Base-by-base conservation (phyloP, 2,113 vertebrate genomes). In the Crotalus helleri region DNA sequence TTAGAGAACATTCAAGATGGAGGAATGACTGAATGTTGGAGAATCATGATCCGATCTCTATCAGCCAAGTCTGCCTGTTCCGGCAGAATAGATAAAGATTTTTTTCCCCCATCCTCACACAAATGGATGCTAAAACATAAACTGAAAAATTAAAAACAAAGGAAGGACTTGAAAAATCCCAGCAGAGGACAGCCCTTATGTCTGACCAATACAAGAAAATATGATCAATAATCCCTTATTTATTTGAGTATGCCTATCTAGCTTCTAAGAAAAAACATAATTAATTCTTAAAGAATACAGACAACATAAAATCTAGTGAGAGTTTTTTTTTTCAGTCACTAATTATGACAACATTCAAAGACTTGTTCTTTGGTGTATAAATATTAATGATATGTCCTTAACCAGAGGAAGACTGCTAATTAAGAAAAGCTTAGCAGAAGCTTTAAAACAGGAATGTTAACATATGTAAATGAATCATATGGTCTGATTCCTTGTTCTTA, bases 371-470 rank as follows among this genome's bases (percentile, higher is more conserved):
- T 94, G 57, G 55, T 55, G 91, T 95, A 96, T 97, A 95, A 96
- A 97, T 96, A 97, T 97, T 97, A 97, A 97, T 97, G 94, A 93
- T 95, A 92, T 91, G 21, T 95, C 96, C 96, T 97, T 94, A 97
- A 96, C 91, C 93, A 97, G 94, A 97, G 96, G 94, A 97, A 96
- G 95, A 94, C 95, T 94, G 94, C 95, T 97, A 97, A 97, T 97
- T 97, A 97, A 95, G 96, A 94, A 96, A 96, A 97, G 96, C 96
- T 97, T 97, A 97, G 96, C 95, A 94, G 87, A 95, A 93, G 96
- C 95, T 96, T 97, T 96, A 97, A 90, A 97, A 96, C 95, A 95
- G 88, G 94, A 97, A 96, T 96, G 96, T 97, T 97, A 97, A 97
- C 96, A 96, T 93, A 97, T 97, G 96, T 90, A 97, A 96, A 97